Percentiles rank a stretch among this genome's conserved stretches.
Conservation (phyloP, 2,797 vertebrate species). For the Aphelocoma californica region DNA sequence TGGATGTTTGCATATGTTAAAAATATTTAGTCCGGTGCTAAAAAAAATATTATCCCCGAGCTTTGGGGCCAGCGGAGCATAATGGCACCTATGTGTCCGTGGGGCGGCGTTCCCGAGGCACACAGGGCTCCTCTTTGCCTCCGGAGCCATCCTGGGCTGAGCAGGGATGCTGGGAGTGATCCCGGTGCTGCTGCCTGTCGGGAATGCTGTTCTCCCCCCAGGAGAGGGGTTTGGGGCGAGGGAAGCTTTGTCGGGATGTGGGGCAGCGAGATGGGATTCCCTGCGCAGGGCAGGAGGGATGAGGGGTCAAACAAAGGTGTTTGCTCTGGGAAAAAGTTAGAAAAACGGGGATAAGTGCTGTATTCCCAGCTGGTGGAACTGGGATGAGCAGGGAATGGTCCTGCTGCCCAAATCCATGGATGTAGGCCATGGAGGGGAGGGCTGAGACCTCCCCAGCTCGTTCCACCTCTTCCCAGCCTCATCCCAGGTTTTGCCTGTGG, state of each 20-base stretch:
- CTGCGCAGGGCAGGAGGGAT: not conserved
- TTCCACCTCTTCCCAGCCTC: not conserved
- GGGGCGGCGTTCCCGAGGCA: not conserved
- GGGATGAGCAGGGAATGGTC: not conserved
- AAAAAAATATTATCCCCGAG: slow-evolving; percentile 66
- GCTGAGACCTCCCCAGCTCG: not conserved
- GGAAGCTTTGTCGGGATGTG: not conserved
- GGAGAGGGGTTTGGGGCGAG: not conserved
- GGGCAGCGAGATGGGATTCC: not conserved
- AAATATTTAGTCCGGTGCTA: slow-evolving; percentile 71
- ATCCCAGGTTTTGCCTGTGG: rapidly evolving
- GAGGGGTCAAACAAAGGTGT: not conserved
- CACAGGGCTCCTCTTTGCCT: slow-evolving; percentile 44
- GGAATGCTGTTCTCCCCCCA: not conserved
- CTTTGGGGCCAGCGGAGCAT: slow-evolving; percentile 62
- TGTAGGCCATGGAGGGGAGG: rapidly evolving
- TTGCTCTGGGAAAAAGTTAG: not conserved
- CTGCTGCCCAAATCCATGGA: not conserved
- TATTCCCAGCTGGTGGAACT: rapidly evolving
- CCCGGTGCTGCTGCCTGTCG: not conserved
- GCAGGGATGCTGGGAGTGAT: not conserved
- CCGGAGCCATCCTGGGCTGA: not conserved
- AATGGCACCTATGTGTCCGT: slow-evolving; percentile 64
- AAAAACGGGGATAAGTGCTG: not conserved
- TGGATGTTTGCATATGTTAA: slow-evolving; percentile 67